Evolutionary conservation across 1,140 invertebrate genomes (phyloP).

Genomic region (Drosophila guanche): DNA sequence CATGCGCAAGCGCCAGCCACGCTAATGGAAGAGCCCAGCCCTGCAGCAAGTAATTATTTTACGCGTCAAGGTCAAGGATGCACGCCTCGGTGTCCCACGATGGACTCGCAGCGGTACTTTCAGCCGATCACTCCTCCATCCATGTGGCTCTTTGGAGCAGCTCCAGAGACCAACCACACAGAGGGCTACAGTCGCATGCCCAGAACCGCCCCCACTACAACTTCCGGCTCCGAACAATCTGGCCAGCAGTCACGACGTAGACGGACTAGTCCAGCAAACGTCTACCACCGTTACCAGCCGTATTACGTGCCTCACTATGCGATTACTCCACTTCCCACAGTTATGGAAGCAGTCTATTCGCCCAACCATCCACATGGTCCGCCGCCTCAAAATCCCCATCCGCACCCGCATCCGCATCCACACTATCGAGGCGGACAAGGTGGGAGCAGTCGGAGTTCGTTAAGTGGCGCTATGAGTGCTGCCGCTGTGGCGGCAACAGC

Average conservation of each 20-base stretch:
- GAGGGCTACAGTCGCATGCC: conserved; percentile 3
- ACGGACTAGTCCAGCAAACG: conserved; percentile 53
- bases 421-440: conserved; percentile 57
- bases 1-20: conserved; percentile 31
- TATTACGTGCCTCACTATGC: conserved; percentile 67
- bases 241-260: conserved; percentile 25
- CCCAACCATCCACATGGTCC: conserved; percentile 15
- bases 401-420: conserved; percentile 36
- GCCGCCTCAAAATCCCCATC: background rate
- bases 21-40: conserved; percentile 32
- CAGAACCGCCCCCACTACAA: conserved; percentile 7
- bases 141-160: conserved; percentile 48
- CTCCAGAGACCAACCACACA: conserved; percentile 12
- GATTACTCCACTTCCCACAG: conserved; percentile 54
- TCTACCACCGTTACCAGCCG: conserved; percentile 65
- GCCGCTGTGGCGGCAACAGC: conserved; percentile 71
- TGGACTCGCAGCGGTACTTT: conserved; percentile 67
- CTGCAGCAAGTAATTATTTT: conserved; percentile 18
- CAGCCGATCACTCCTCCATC: conserved; percentile 60
- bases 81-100: conserved; percentile 50
- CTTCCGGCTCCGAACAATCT: conserved; percentile 12
- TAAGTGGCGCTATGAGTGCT: conserved; percentile 63
- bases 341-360: conserved; percentile 42
- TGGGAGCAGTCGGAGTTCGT: conserved; percentile 68
- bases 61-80: conserved; percentile 14